Percentiles rank a stretch among this genome's conserved stretches.
These are phyloP conservation scores for Leptothorax acervorum DNA, from an alignment of 2,888 invertebrate genomes.

Conservation along the genomic window DNA sequence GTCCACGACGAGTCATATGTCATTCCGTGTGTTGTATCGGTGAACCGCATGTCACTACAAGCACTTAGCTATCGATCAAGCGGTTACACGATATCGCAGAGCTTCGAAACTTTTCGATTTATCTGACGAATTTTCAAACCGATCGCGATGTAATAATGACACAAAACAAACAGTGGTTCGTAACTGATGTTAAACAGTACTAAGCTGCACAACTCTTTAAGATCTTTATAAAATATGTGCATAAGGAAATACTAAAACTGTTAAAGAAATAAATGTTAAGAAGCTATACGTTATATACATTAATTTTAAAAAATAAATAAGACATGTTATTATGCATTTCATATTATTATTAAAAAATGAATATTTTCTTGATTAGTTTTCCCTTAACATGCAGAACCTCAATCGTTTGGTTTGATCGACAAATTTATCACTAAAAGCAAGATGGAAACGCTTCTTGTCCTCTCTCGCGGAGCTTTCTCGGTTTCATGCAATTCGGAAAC, in stretches of 20 bases:
- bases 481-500: conserved; percentile 16
- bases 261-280: not conserved
- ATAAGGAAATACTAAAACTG: not conserved
- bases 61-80: conserved; percentile 67
- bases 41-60: conserved; percentile 59
- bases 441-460: conserved; percentile 11
- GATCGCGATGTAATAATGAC: not conserved
- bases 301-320: not conserved
- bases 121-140: not conserved
- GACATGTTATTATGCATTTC: not conserved
- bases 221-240: not conserved
- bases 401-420: not conserved
- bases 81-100: conserved; percentile 55
- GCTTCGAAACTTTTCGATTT: conserved; percentile 50
- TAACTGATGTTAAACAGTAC: not conserved
- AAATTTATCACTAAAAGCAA: conserved; percentile 2
- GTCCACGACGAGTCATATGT: conserved; percentile 31
- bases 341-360: conserved; percentile 4
- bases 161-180: not conserved
- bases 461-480: not conserved
- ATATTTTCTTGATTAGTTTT: not conserved
- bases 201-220: not conserved
- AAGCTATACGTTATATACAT: not conserved
- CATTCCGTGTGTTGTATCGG: conserved; percentile 48
- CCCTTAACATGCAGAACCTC: not conserved